Evolutionary conservation across 2,113 vertebrate genomes (phyloP).

Genomic region (Phyllopteryx taeniolatus): DNA sequence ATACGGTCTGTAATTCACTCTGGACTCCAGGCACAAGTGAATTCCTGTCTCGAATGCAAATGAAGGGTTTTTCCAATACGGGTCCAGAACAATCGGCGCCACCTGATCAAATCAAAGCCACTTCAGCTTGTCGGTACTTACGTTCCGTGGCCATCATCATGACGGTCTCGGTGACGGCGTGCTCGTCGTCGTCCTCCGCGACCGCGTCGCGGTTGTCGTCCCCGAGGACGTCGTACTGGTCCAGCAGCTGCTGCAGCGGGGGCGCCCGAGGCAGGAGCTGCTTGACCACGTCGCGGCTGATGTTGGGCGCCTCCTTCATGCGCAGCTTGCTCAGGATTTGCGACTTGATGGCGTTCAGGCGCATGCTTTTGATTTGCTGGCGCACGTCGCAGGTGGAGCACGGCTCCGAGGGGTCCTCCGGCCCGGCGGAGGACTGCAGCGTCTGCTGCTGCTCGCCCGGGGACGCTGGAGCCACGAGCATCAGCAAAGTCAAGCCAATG

Average conservation of each 20-base stretch:
- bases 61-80: too few species aligned
- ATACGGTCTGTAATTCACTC: too few species aligned
- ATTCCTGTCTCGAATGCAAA: too few species aligned
- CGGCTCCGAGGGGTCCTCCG: conserved; percentile 78
- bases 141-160: conserved; percentile 93
- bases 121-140: conserved; percentile 66
- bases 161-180: conserved; percentile 90
- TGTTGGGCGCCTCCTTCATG: conserved; percentile 94
- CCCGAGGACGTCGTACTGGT: conserved; percentile 95
- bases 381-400: conserved; percentile 91
- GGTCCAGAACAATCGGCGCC: too few species aligned
- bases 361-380: conserved; percentile 90
- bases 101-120: too few species aligned
- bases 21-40: too few species aligned
- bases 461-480: conserved; percentile 79
- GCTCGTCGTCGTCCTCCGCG: conserved; percentile 93
- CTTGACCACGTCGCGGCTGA: conserved; percentile 91
- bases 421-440: conserved; percentile 62
- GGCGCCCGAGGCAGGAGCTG: conserved; percentile 95
- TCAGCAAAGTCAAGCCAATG: conserved; percentile 72
- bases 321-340: conserved; percentile 98
- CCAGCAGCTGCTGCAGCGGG: conserved; percentile 92
- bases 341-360: conserved; percentile 95
- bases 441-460: conserved; percentile 74
- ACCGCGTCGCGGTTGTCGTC: conserved; percentile 87